Evolutionary conservation across 2,888 invertebrate genomes (phyloP), one percentile per base, ranked within the genome.

Genomic region (Lycaena phlaeas): DNA sequence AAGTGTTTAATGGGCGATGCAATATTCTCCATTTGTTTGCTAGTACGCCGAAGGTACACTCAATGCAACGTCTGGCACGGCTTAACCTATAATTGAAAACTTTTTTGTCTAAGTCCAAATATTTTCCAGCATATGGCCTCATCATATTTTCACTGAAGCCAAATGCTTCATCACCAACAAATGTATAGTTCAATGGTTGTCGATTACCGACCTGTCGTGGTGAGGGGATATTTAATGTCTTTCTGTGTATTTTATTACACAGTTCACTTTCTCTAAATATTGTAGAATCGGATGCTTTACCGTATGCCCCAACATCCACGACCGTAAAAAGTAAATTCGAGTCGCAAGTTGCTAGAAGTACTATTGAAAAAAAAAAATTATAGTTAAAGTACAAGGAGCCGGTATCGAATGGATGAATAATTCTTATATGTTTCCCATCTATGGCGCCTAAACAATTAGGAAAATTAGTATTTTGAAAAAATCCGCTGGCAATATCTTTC

Each of bases 261-360:
- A 50, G 41, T 49, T 48, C 43, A 47, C 44, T 49, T 41, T 48
- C 44, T 47, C 26, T 44, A 45, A 49, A 53, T 42, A 52, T 46
- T 42, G 50, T 44, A 31, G 49, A 52, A 45, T 50, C 50, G 31
- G 47, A 46, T 42, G 36, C 45, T 48, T 49, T 49, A 38, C 49
- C 52, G 38, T 52, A 51, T 41, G 46, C 39, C 36, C 46, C 50
- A 43, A 53, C 43, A 48, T 53, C 53, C 43, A 52, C 49, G 47
- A 50, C 52, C 36, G 46, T 51, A 42, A 55, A 55, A 48, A 48
- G 47, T 37, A 40, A 54, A 49, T 52, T 50, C 36, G 50, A 48
- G 48, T 53, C 51, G 36, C 49, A 49, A 38, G 15, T 47, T 43
- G 49, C 46, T 40, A 51, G 43, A 45, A 51, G 45, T 46, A 51